Evolutionary conservation across 2,797 vertebrate genomes (phyloP), one percentile per base, ranked within the genome.

Genomic region (Aulostomus chinensis): DNA sequence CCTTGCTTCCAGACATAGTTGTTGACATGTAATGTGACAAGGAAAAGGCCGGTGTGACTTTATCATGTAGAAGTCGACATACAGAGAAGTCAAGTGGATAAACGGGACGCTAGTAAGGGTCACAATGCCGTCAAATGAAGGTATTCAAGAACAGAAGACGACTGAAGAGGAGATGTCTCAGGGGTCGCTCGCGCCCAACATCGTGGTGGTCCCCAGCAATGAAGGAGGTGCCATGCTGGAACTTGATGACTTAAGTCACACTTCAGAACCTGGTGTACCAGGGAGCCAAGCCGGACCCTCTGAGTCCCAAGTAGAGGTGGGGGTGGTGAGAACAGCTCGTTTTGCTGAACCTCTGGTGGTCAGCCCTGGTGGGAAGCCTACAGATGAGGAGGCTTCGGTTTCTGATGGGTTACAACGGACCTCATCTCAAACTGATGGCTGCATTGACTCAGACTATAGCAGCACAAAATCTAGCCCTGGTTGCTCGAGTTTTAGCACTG

Each of bases 111-210:
- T 5, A 5, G 12, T 3, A 31, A 4, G 29, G 42, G 54, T 66
- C 66, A 58, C 45, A 1, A 89, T 87, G 87, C 61, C 72, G 11
- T 11, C 7, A 17, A 73, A 68, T 6, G 15, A 78, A 12, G 28
- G 17, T 22, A n/a, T 38, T 16, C 51, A 20, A 37, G 67, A 50
- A 1, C 28, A 24, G 13, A 32, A n/a, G n/a, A 34, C 4, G 16
- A 21, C 45, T 3, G 61, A 28, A 21, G 38, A 11, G 16, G 55
- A 52, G 15, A 21, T 17, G 0, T 24, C 47, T 0, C 45, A 14
- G 31, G 57, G 12, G 35, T 20, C 58, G n/a, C 14, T 33, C 0
- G 33, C 54, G 34, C 77, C 76, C 0, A 38, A 77, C 28, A 30
- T 41, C 8, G 31, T 30, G 32, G 40, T 58, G 1, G 0, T 35